A percentile compares a stretch with the other conserved stretches of the same genome.
Evolutionary conservation across 2,888 invertebrate species (phyloP).

Genomic region (Drosophila seclusa): DNA sequence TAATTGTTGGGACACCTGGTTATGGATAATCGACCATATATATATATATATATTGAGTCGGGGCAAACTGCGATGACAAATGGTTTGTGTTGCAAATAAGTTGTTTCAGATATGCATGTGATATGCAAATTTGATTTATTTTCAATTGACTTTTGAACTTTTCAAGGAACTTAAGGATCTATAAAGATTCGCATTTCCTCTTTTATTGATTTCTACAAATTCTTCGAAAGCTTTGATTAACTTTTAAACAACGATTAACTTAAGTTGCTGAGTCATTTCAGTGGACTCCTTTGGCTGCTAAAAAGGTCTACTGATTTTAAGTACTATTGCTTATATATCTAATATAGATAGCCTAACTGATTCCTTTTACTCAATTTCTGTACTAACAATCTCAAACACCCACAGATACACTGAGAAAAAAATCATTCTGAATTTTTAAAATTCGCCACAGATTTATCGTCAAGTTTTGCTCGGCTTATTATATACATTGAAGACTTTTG

Average conservation of each 20-base stretch:
- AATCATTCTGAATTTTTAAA: neutral
- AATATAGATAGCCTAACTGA: neutral
- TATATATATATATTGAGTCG: neutral
- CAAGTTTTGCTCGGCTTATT: accelerated
- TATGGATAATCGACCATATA: slow-evolving; percentile 16
- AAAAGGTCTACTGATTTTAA: neutral
- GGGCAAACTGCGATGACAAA: slow-evolving; percentile 24
- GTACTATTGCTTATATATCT: neutral
- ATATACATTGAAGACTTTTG: neutral
- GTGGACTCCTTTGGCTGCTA: neutral
- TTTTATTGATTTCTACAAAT: neutral
- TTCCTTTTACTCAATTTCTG: neutral
- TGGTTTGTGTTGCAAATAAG: slow-evolving; percentile 18
- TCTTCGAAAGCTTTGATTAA: neutral
- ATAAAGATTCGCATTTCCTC: neutral
- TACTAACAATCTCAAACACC: neutral
- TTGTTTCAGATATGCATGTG: slow-evolving; percentile 14
- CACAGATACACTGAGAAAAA: neutral
- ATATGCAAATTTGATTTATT: slow-evolving; percentile 1
- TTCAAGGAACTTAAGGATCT: neutral
- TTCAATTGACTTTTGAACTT: neutral
- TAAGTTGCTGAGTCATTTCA: neutral
- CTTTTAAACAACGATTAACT: neutral
- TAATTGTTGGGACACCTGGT: slow-evolving; percentile 52
- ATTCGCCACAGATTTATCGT: neutral